Evolutionary conservation across 2,113 vertebrate genomes (phyloP).

Genomic region (Pongo pygmaeus): DNA sequence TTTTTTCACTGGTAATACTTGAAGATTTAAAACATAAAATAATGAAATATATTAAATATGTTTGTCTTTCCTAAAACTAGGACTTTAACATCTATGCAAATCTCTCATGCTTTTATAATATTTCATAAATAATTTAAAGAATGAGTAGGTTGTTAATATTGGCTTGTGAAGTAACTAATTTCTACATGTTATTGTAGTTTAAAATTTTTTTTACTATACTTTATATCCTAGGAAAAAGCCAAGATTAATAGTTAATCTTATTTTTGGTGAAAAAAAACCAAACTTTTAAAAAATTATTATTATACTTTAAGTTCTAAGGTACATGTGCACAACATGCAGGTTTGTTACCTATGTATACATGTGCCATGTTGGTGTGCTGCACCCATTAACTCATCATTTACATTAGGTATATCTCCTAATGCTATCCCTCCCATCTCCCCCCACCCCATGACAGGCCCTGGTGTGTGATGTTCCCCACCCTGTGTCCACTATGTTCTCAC

Average conservation of each 20-base stretch:
- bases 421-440: too few species aligned
- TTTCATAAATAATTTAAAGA: constrained; percentile 16
- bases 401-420: too few species aligned
- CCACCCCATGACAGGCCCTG: too few species aligned
- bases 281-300: too few species aligned
- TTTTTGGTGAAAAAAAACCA: background rate
- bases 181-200: background rate
- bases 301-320: too few species aligned
- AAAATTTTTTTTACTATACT: background rate
- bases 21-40: constrained; percentile 15
- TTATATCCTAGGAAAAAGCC: background rate
- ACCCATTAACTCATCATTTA: too few species aligned
- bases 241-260: background rate
- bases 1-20: background rate
- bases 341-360: too few species aligned
- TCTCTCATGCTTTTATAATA: background rate
- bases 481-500: too few species aligned
- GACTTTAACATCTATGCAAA: background rate
- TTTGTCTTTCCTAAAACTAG: background rate
- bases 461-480: too few species aligned
- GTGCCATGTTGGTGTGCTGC: too few species aligned
- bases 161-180: background rate
- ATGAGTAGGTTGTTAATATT: background rate
- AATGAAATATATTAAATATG: background rate
- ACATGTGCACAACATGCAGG: too few species aligned